A percentile compares a stretch with the other conserved stretches of the same genome.
phyloP scores from a whole-genome alignment of 2,888 invertebrate genomes.

The Gastracanthus pulcherrimus region DNA sequence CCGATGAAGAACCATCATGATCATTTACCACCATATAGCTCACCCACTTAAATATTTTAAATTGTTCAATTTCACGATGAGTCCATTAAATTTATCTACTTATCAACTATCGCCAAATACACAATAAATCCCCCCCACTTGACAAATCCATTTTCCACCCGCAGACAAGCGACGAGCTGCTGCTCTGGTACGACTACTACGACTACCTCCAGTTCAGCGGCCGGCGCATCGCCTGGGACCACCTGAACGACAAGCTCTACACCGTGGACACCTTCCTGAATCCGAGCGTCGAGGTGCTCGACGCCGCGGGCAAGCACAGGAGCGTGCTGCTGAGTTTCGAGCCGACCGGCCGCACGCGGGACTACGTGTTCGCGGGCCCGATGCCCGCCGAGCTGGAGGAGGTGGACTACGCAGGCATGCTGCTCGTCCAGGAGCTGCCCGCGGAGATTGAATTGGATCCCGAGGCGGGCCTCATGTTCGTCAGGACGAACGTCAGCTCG shows the following conservation, averaged over 20 bases:
- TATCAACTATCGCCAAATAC: too few species aligned
- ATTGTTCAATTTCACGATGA: too few species aligned
- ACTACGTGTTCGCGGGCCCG: conserved; percentile 1
- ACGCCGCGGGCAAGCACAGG: conserved; percentile 7
- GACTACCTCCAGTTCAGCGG: conserved; percentile 34
- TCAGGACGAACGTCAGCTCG: conserved; percentile 23
- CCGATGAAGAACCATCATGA: too few species aligned
- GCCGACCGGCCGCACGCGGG: not conserved
- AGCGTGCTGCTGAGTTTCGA: not conserved
- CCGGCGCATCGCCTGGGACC: conserved; percentile 11
- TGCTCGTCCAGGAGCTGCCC: conserved; percentile 1
- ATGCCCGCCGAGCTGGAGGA: conserved; percentile 20
- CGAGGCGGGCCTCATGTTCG: conserved; percentile 3
- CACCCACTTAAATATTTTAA: too few species aligned
- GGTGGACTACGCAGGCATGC: not conserved
- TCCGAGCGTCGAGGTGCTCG: conserved; percentile 35
- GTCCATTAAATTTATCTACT: too few species aligned
- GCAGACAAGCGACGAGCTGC: not conserved
- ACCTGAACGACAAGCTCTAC: conserved; percentile 17
- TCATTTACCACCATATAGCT: too few species aligned
- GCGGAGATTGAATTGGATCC: conserved; percentile 7
- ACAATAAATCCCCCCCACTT: too few species aligned
- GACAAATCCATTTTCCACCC: too few species aligned
- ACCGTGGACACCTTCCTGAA: conserved; percentile 15
- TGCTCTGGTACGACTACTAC: conserved; percentile 42